These are phyloP conservation scores for Chionis minor DNA, from an alignment of 2,113 vertebrate species.

Conservation along the genomic window DNA sequence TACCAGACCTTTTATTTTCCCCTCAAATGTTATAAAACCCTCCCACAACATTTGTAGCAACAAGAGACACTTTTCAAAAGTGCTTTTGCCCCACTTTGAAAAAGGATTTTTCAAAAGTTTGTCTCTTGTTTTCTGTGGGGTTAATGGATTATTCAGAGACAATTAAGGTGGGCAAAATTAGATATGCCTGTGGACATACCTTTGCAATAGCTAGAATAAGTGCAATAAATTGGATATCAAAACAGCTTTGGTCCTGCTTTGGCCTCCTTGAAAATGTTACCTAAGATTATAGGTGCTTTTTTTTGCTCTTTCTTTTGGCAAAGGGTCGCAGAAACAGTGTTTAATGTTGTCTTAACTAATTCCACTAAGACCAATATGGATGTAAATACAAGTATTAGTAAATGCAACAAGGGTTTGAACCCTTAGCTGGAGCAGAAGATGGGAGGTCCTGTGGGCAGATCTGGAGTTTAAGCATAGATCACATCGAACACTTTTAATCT, in stretches of 20 bases:
- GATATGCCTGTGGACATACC: background rate
- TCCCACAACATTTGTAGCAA: background rate
- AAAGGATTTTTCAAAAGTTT: background rate
- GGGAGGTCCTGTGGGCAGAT: background rate
- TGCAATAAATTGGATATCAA: background rate
- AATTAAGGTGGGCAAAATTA: background rate
- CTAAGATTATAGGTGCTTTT: background rate
- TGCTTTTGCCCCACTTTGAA: background rate
- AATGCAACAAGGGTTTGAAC: background rate
- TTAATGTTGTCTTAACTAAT: background rate
- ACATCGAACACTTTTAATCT: background rate
- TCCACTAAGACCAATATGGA: background rate
- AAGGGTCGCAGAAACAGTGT: background rate
- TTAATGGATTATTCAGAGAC: background rate
- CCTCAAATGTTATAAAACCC: background rate
- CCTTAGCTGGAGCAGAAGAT: background rate
- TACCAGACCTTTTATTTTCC: background rate
- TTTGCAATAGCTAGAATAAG: background rate
- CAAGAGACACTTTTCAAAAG: background rate
- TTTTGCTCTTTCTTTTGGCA: background rate
- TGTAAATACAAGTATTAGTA: background rate
- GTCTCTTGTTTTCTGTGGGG: background rate
- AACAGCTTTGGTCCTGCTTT: background rate
- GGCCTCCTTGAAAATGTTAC: background rate
- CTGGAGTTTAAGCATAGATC: background rate